phyloP scores from a whole-genome alignment of 2,888 invertebrate species.

The Folsomia manolachei region DNA sequence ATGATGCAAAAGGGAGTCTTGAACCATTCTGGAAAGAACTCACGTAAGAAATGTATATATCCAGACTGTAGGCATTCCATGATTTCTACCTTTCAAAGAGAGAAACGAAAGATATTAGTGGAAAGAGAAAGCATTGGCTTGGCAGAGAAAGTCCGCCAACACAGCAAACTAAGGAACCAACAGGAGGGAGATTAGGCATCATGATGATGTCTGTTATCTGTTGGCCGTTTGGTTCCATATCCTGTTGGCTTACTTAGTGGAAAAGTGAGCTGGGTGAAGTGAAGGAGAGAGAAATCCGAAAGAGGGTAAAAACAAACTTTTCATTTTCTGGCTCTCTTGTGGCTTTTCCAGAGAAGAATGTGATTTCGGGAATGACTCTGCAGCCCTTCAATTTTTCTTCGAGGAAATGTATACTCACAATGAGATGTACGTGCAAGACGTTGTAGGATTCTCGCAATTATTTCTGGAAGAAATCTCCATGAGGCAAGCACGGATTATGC shows the following conservation, averaged over 20 bases:
- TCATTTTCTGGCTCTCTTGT: conserved; percentile 12
- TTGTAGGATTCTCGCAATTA: conserved; percentile 67
- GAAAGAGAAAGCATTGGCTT: too few species aligned
- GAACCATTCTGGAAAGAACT: conserved; percentile 70
- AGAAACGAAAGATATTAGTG: background rate
- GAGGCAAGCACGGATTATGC: too few species aligned
- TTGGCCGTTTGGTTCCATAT: background rate
- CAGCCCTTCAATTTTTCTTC: conserved; percentile 66
- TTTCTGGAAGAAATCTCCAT: conserved; percentile 72
- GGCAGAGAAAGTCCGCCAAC: background rate
- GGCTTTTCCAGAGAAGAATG: conserved; percentile 50
- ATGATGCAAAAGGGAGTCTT: conserved; percentile 69
- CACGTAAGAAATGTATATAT: conserved; percentile 56
- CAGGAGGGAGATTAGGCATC: background rate
- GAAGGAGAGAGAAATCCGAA: conserved; percentile 1
- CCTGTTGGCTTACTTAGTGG: background rate
- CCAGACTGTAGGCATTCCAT: too few species aligned
- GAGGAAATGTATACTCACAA: conserved; percentile 76
- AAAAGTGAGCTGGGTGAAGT: background rate
- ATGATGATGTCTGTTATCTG: background rate
- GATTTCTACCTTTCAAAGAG: background rate
- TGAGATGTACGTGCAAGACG: conserved; percentile 78
- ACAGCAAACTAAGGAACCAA: background rate
- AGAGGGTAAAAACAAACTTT: background rate
- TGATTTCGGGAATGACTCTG: conserved; percentile 70